A percentile compares a stretch with the other conserved stretches of the same genome.
Conservation (phyloP, 2,888 invertebrate genomes). For the Hypolimnas misippus region DNA sequence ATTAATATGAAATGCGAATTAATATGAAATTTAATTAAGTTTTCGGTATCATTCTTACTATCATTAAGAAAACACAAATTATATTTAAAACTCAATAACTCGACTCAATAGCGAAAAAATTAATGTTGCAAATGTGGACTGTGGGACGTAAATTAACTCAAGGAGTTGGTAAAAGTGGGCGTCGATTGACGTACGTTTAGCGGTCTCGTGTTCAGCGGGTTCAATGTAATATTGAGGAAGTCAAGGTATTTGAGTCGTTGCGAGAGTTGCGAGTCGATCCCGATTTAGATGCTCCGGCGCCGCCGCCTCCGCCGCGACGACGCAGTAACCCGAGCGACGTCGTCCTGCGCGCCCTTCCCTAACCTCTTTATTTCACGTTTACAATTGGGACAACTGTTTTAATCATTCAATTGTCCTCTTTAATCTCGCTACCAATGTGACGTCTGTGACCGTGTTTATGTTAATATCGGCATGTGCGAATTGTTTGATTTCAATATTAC, state of each 20-base stretch:
- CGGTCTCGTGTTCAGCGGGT: constrained; percentile 77
- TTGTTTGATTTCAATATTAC: constrained; percentile 21
- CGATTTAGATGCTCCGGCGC: constrained; percentile 83
- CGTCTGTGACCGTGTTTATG: constrained; percentile 30
- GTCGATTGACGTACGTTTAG: constrained; percentile 79
- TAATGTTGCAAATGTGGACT: constrained; percentile 38
- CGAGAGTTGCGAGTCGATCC: constrained; percentile 82
- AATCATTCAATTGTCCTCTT: constrained; percentile 54
- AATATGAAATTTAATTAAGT: no score
- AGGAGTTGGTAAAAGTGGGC: constrained; percentile 65
- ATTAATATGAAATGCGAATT: no score
- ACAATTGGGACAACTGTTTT: constrained; percentile 57
- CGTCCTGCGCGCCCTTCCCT: constrained; percentile 75
- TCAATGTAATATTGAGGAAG: constrained; percentile 85
- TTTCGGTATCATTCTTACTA: no score
- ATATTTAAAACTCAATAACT: no score
- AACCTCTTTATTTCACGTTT: constrained; percentile 54
- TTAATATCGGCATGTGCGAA: constrained; percentile 22
- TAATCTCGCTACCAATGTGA: constrained; percentile 26
- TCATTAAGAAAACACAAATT: no score
- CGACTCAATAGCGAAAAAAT: no score
- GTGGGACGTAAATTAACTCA: constrained; percentile 57
- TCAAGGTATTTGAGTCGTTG: constrained; percentile 84
- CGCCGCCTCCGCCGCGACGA: constrained; percentile 75
- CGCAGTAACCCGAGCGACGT: constrained; percentile 81